Evolutionary conservation across 2,797 vertebrate genomes (phyloP), one percentile per base, ranked within the genome.

Genomic region (Argyrosomus regius): DNA sequence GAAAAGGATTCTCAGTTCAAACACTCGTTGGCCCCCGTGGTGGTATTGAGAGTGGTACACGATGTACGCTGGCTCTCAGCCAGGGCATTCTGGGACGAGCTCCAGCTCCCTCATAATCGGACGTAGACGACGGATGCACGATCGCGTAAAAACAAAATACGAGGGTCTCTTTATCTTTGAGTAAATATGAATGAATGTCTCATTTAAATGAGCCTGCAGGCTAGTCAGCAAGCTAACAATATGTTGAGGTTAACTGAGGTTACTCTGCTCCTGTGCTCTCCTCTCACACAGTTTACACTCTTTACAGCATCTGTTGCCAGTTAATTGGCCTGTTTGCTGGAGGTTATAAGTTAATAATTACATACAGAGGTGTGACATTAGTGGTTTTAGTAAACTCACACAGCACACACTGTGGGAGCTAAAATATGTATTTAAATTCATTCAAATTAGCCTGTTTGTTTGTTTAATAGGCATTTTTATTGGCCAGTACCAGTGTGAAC

Each of bases 71-170:
- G 17, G 8, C 54, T 52, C 62, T 13, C 50, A 24, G 41, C 41
- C 41, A 26, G 2, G 16, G 53, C 54, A 28, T 75, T 45, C 63
- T 59, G 73, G 35, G 22, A 62, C 46, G 43, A 11, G 48, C 45
- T 48, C 22, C 45, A 20, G 24, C 31, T 11, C 22, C 35, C 14
- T 61, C 9, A 6, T 11, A 61, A 50, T 14, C 9, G 10, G 24
- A 31, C 10, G 9, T 17, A 22, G 39, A 16, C 1, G 2, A 53
- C 9, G 24, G n/a, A 22, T 43, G 35, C 2, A 35, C 18, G 9
- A 0, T 26, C 2, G 31, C 9, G 12, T 28, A 3, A 12, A 9
- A 20, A 6, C 6, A 4, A 50, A 35, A 46, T n/a, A 8, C 11
- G 10, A 3, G 35, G 8, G 35, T 11, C 18, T 41, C 35, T 43